Percentiles rank a stretch among this genome's conserved stretches.
phyloP scores from a whole-genome alignment of 2,888 invertebrate genomes.

The Chrysina gloriosa region DNA sequence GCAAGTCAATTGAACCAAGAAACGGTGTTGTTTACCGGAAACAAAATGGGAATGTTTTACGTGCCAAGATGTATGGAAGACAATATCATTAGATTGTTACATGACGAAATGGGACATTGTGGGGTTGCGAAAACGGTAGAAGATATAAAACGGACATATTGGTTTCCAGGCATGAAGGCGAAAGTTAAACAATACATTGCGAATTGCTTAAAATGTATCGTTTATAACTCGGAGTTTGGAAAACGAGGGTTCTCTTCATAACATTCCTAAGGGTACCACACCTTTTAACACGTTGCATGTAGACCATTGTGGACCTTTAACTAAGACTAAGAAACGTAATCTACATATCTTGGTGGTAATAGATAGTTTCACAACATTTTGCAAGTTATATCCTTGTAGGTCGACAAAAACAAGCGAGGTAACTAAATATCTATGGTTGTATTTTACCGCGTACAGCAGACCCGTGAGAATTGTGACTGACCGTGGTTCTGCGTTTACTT shows the following conservation, averaged over 20 bases:
- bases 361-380: slow-evolving; percentile 53
- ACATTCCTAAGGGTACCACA: too few species aligned
- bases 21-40: not conserved
- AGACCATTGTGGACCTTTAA: slow-evolving; percentile 53
- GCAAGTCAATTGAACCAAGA: not conserved
- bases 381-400: slow-evolving; percentile 47
- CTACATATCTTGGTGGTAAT: slow-evolving; percentile 52
- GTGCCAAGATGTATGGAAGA: slow-evolving; percentile 50
- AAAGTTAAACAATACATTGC: slow-evolving; percentile 50
- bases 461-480: not conserved
- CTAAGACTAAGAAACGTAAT: slow-evolving; percentile 39
- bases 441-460: not conserved
- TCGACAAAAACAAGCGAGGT: too few species aligned
- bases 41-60: not conserved
- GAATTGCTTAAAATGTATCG: too few species aligned
- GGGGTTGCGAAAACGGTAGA: slow-evolving; percentile 54
- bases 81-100: slow-evolving; percentile 48
- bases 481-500: not conserved
- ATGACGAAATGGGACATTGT: slow-evolving; percentile 54
- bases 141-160: slow-evolving; percentile 52
- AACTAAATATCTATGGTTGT: not conserved
- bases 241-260: too few species aligned
- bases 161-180: slow-evolving; percentile 54
- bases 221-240: too few species aligned
- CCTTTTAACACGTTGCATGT: slow-evolving; percentile 52